phyloP scores from a whole-genome alignment of 35 echinoderm and acorn worm species.

The Holothuria glaberrima region DNA sequence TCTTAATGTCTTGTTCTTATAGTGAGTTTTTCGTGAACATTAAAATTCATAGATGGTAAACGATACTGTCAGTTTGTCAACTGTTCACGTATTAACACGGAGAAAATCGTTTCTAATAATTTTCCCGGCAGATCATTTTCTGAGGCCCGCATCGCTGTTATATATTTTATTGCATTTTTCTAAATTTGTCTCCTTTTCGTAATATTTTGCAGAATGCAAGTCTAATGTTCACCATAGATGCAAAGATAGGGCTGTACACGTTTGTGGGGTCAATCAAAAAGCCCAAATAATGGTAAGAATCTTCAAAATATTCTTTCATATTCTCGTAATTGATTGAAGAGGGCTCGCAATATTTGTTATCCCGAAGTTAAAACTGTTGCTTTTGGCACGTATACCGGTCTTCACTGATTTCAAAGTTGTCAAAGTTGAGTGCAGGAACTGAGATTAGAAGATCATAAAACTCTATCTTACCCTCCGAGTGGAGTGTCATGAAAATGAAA shows the following conservation, averaged over 20 bases:
- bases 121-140: too few species aligned
- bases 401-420: neutral
- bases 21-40: too few species aligned
- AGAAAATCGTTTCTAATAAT: too few species aligned
- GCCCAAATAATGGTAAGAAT: constrained; percentile 28
- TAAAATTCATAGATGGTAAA: too few species aligned
- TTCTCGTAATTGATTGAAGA: neutral
- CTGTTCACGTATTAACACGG: too few species aligned
- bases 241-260: constrained; percentile 17
- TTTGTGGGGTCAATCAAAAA: constrained; percentile 34
- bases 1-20: too few species aligned
- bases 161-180: neutral
- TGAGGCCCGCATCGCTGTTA: too few species aligned
- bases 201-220: constrained; percentile 31
- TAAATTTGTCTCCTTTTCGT: neutral
- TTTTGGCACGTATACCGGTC: neutral
- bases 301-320: neutral
- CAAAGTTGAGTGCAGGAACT: neutral
- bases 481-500: too few species aligned
- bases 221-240: constrained; percentile 40
- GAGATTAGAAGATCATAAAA: too few species aligned
- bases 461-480: too few species aligned
- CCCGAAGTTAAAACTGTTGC: neutral
- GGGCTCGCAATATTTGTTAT: neutral
- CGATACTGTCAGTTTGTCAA: too few species aligned